phyloP scores from a whole-genome alignment of 1,140 invertebrate genomes.

The Ladona fulva region DNA sequence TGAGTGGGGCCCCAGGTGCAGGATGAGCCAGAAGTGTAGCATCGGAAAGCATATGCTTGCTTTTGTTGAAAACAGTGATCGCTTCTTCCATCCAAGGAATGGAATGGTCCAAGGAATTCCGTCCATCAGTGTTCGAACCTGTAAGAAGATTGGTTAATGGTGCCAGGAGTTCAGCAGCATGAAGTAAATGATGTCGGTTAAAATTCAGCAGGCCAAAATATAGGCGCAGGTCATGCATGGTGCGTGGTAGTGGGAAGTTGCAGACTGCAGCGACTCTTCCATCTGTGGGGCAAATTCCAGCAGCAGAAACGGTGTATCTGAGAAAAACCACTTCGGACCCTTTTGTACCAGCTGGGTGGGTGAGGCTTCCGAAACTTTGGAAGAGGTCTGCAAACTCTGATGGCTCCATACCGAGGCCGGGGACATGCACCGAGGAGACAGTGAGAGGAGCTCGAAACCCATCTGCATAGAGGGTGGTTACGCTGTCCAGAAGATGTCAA shows the following conservation, averaged over 20 bases:
- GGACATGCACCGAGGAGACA: too few relatives aligned
- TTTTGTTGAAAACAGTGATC: neutral
- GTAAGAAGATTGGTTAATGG: slow-evolving; percentile 23
- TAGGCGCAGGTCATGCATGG: slow-evolving; percentile 26
- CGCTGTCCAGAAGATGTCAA: too few relatives aligned
- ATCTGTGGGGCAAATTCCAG: slow-evolving; percentile 23
- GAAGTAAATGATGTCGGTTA: slow-evolving; percentile 28
- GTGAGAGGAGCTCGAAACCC: too few relatives aligned
- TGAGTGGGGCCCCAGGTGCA: neutral
- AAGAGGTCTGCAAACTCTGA: too few relatives aligned
- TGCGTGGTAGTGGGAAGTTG: slow-evolving; percentile 24
- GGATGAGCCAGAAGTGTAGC: slow-evolving; percentile 19
- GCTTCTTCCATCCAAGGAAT: slow-evolving; percentile 25
- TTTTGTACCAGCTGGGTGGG: too few relatives aligned
- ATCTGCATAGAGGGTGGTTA: too few relatives aligned
- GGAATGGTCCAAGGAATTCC: slow-evolving; percentile 24
- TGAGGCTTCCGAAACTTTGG: too few relatives aligned
- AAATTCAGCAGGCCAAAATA: slow-evolving; percentile 33
- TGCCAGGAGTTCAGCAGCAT: slow-evolving; percentile 26
- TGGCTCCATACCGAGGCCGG: too few relatives aligned
- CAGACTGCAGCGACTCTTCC: slow-evolving; percentile 27
- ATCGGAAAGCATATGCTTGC: neutral
- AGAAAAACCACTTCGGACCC: slow-evolving; percentile 27
- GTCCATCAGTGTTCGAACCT: too few relatives aligned
- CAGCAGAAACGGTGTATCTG: slow-evolving; percentile 21